Evolutionary conservation across 2,888 invertebrate genomes (phyloP).

Genomic region (Drosophila putrida): DNA sequence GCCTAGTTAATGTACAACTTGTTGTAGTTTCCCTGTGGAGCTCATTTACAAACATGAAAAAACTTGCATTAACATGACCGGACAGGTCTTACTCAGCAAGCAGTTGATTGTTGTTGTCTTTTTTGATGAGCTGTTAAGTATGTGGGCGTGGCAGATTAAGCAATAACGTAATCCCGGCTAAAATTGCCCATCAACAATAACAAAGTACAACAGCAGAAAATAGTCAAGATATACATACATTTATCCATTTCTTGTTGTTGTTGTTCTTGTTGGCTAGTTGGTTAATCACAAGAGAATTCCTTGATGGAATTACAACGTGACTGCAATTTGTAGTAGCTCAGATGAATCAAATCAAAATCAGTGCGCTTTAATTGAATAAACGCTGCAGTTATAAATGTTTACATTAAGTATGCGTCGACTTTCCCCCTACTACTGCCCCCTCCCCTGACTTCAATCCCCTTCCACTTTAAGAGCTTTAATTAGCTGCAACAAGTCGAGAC

Average conservation of each 20-base stretch:
- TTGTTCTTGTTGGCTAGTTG: conserved; percentile 22
- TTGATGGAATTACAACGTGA: conserved; percentile 36
- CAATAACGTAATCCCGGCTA: conserved; percentile 12
- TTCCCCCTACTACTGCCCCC: conserved; percentile 2
- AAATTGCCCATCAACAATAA: conserved; percentile 25
- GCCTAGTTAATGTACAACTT: conserved; percentile 18
- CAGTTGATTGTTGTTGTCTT: not conserved
- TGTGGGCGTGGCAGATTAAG: conserved; percentile 19
- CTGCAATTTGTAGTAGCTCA: conserved; percentile 57
- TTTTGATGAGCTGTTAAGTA: conserved; percentile 2
- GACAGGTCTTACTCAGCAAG: conserved; percentile 3
- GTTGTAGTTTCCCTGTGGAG: not conserved
- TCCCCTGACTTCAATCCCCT: not conserved
- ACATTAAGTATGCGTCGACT: conserved; percentile 36
- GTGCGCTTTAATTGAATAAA: conserved; percentile 74
- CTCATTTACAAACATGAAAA: not conserved
- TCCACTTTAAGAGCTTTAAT: conserved; percentile 59
- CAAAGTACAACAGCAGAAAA: conserved; percentile 7
- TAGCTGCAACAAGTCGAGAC: conserved; percentile 67
- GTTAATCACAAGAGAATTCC: conserved; percentile 42
- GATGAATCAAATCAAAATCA: conserved; percentile 36
- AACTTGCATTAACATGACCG: not conserved
- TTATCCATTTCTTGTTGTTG: conserved; percentile 1
- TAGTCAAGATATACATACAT: conserved; percentile 2
- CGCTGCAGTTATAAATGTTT: conserved; percentile 66